Percentiles rank a stretch among this genome's conserved stretches.
These are phyloP conservation scores for Hemibagrus wyckioides DNA, from an alignment of 2,113 vertebrate genomes.

Conservation along the genomic window DNA sequence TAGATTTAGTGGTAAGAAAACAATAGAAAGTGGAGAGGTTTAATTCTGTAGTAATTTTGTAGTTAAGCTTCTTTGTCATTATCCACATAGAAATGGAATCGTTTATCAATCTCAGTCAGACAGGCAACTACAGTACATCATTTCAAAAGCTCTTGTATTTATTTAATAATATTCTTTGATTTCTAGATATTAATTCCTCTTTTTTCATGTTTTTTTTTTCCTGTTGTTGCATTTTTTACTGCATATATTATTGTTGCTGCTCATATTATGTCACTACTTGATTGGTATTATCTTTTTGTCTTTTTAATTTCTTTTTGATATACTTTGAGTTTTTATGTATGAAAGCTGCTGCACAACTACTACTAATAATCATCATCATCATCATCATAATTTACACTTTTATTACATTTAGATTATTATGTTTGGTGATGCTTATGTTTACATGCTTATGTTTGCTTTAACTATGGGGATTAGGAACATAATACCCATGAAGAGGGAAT, in stretches of 20 bases:
- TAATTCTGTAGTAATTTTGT: slow-evolving; percentile 4
- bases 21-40: neutral
- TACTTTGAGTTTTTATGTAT: neutral
- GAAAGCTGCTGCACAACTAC: neutral
- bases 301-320: neutral
- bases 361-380: neutral
- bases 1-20: neutral
- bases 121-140: neutral
- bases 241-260: neutral
- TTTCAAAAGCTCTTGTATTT: neutral
- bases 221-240: neutral
- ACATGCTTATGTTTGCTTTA: neutral
- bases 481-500: neutral
- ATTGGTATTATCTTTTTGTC: neutral
- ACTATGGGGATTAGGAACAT: neutral
- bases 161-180: neutral
- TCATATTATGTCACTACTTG: neutral
- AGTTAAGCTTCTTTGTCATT: no score
- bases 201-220: neutral
- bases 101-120: neutral
- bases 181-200: no score
- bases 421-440: neutral
- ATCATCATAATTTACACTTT: neutral
- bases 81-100: neutral
- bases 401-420: neutral